Percentiles rank a stretch among this genome's conserved stretches.
phyloP scores from a whole-genome alignment of 2,797 vertebrate species.

The Pseudochromis fuscus region DNA sequence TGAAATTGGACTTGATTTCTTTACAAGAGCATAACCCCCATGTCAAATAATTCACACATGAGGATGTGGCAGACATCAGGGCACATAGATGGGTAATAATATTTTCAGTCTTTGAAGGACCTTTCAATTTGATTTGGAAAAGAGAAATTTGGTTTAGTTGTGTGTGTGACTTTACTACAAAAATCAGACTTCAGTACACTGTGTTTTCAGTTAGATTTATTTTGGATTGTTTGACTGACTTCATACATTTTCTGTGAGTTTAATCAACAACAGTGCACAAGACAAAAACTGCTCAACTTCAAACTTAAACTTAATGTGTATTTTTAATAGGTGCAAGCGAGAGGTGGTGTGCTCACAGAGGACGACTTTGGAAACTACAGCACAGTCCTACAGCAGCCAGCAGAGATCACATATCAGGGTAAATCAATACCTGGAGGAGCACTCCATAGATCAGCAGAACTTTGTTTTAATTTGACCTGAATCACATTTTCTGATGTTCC shows the following conservation, averaged over 20 bases:
- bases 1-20: neutral
- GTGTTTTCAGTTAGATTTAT: neutral
- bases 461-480: neutral
- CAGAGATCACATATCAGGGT: conserved; percentile 93
- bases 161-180: no score
- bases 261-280: neutral
- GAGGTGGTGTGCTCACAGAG: conserved; percentile 90
- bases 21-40: neutral
- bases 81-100: neutral
- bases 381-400: conserved; percentile 87
- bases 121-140: neutral
- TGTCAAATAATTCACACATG: neutral
- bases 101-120: neutral
- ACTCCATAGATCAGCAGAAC: neutral
- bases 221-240: conserved; percentile 3
- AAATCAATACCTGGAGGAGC: conserved; percentile 46
- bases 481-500: neutral
- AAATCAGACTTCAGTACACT: neutral
- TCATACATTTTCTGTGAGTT: neutral
- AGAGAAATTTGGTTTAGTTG: neutral
- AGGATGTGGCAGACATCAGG: neutral
- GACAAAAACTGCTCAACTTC: neutral
- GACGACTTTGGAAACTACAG: conserved; percentile 96
- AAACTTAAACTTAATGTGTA: conserved; percentile 4
- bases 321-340: conserved; percentile 85